Conservation (phyloP, 2,113 vertebrate species). For the Taxidea taxus region DNA sequence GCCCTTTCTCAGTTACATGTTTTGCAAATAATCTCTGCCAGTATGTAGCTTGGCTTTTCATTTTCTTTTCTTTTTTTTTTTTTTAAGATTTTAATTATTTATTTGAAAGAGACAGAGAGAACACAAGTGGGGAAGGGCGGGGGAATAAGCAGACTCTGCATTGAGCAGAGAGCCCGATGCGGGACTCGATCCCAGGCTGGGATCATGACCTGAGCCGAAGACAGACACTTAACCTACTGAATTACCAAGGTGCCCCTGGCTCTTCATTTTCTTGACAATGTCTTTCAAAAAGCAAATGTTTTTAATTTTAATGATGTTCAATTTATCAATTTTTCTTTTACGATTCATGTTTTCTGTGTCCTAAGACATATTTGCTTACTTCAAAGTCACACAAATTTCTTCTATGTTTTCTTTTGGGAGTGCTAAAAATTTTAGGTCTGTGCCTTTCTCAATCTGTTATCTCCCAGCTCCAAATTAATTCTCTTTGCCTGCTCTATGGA, state of each 20-base stretch:
- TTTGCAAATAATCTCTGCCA: background rate
- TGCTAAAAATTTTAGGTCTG: background rate
- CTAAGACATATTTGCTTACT: background rate
- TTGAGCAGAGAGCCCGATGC: background rate
- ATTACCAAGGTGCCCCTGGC: background rate
- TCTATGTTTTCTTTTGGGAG: background rate
- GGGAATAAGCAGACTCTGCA: no score
- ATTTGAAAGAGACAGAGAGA: background rate
- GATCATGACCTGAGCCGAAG: background rate
- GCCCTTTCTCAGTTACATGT: background rate
- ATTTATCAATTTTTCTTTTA: background rate
- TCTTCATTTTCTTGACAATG: background rate
- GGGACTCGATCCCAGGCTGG: background rate
- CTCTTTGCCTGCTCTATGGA: background rate
- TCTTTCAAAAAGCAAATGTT: background rate
- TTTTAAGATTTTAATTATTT: background rate
- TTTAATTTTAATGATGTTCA: background rate
- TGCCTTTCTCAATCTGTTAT: background rate
- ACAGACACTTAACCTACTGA: background rate
- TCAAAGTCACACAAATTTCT: background rate
- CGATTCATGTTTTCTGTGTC: background rate
- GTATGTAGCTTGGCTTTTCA: background rate
- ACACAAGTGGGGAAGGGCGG: no score
- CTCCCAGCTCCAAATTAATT: background rate
- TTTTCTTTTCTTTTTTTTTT: background rate